Evolutionary conservation across 1,140 invertebrate genomes (phyloP), one percentile per base, ranked within the genome.

Genomic region (Nasonia giraulti): DNA sequence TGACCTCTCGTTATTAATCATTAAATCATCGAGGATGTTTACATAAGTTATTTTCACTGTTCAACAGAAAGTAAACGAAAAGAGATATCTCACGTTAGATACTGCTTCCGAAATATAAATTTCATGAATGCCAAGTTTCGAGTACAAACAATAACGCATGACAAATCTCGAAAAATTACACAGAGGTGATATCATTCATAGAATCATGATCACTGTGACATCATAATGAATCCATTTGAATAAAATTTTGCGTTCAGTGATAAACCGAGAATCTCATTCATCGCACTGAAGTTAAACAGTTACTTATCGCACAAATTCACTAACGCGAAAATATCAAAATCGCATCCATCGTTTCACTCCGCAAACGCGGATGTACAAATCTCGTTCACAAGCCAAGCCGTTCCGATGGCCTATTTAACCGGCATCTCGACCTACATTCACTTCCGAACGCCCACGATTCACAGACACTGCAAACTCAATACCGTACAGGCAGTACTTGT

Each of bases 201-300:
- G 14, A 37, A 78, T 33, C 47, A 78, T 78, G n/a, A 33, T 23
- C 1, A 62, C 20, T 2, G 47, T 62, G 50, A 78, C 27, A 78
- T 78, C 76, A 78, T n/a, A 20, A 78, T 77, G 11, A 62, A 78
- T 78, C 50, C 2, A 78, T 78, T 62, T 23, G 12, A 78, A 78
- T 55, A 78, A 31, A 78, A 55, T 55, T 37, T 37, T 37, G 2
- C 2, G 33, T 37, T 37, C 33, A 37, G 5, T 3, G 5, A 37
- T 37, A 6, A 37, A 37, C 33, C 5, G 33, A 4, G 33, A 37
- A 37, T 37, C 33, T 37, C 2, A 37, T 37, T 37, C 33, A 37
- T 37, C 33, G 33, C 5, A 6, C 33, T 37, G 1, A 37, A 37
- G 33, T 27, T 27, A 27, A 27, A 27, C 27, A 27, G 27, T 37